Conservation (phyloP, 2,888 invertebrate genomes). For the Harmothoe impar region DNA sequence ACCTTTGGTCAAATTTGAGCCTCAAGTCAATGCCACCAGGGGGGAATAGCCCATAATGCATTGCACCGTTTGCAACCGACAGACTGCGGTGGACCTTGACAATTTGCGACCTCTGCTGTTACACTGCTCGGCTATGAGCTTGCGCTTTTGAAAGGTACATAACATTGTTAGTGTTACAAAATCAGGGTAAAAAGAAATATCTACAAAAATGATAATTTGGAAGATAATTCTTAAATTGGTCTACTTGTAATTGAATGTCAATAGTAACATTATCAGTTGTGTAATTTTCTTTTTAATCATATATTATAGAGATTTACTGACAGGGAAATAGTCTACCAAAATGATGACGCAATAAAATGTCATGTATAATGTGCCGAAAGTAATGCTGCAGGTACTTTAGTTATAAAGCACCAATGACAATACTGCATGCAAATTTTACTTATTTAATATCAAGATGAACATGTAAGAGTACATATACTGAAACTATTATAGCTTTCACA, state of each 20-base stretch:
- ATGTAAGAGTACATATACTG: not conserved
- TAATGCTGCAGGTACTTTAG: not conserved
- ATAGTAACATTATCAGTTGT: conserved; percentile 10
- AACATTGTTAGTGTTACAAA: conserved; percentile 63
- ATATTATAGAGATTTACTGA: conserved; percentile 6
- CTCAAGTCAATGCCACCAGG: conserved; percentile 60
- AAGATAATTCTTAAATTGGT: conserved; percentile 27
- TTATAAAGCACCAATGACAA: not conserved
- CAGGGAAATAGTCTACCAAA: not conserved
- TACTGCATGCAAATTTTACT: conserved; percentile 52
- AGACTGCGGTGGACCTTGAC: conserved; percentile 58
- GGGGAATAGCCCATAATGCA: conserved; percentile 58
- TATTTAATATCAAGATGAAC: conserved; percentile 11
- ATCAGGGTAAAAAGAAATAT: conserved; percentile 56
- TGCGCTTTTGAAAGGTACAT: conserved; percentile 61
- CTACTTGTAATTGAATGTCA: conserved; percentile 32
- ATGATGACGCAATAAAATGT: conserved; percentile 40
- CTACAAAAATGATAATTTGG: conserved; percentile 62
- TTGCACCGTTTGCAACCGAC: conserved; percentile 62
- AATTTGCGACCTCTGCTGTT: conserved; percentile 56
- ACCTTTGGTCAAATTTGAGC: conserved; percentile 63
- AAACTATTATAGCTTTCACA: conserved; percentile 32
- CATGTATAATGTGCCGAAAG: conserved; percentile 47
- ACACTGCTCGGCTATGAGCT: conserved; percentile 61
- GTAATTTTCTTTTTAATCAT: not conserved